Percentiles rank a stretch among this genome's conserved stretches.
Evolutionary conservation across 2,888 invertebrate genomes (phyloP).

Genomic region (Agriotes lineatus): DNA sequence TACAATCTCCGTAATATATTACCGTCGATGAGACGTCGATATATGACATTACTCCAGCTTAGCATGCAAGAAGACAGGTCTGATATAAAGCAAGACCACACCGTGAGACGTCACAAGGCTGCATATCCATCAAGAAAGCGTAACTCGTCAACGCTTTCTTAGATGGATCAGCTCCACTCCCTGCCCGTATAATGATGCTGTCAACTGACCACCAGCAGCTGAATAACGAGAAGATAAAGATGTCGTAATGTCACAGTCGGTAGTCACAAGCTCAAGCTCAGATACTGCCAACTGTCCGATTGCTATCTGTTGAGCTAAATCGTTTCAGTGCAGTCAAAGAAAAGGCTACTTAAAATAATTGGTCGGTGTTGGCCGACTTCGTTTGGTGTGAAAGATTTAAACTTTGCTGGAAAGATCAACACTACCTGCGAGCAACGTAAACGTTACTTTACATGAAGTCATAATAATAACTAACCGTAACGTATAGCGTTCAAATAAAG

Average conservation of each 20-base stretch:
- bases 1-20: constrained; percentile 5
- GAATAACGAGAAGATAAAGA: constrained; percentile 45
- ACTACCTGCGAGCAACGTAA: no score
- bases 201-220: constrained; percentile 48
- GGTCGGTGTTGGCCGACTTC: neutral
- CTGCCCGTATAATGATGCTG: constrained; percentile 48
- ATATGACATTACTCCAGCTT: constrained; percentile 24
- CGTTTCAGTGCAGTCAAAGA: constrained; percentile 17
- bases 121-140: constrained; percentile 47
- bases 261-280: constrained; percentile 37
- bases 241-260: constrained; percentile 47
- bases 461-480: no score
- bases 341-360: constrained; percentile 18
- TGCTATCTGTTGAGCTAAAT: constrained; percentile 40
- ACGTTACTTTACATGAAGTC: no score
- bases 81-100: constrained; percentile 42
- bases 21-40: constrained; percentile 21
- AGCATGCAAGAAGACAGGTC: constrained; percentile 43
- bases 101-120: constrained; percentile 42
- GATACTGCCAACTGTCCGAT: constrained; percentile 40
- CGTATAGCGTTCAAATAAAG: no score
- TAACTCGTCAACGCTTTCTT: constrained; percentile 45
- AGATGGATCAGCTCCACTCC: constrained; percentile 48
- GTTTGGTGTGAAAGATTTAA: neutral
- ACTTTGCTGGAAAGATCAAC: no score